Base-by-base conservation (phyloP, 1,140 invertebrate species). In the Rhyacophila brunnea region DNA sequence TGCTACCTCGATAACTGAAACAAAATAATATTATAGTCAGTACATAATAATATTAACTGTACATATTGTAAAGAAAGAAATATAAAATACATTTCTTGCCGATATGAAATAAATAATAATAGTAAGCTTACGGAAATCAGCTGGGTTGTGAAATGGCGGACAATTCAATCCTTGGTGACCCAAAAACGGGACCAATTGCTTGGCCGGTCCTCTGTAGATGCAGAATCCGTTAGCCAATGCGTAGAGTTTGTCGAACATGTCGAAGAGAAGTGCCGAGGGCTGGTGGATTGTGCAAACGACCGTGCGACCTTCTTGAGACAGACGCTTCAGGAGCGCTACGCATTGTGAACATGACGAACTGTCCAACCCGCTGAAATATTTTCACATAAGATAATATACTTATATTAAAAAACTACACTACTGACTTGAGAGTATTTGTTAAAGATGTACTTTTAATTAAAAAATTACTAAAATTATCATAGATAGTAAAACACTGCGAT, bases 211-310 rank as follows among this genome's bases (percentile, higher is more conserved):
- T 65, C 89, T 84, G 70, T 96, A 98, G 56, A 98, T 87, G 66
- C 92, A 96, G 46, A 89, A 85, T 1, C 96, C 96, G 44, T 85
- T 83, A 0, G 92, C 85, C 3, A 98, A 77, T n/a, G 93, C 88
- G 71, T 97, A 97, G 0, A 98, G 77, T 67, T 92, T 86, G 72
- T 98, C 95, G 70, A 98, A 98, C 85, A 94, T 96, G 74, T 97
- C 93, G 69, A 98, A 96, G 6, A 97, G 81, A 66, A 95, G 81
- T 1, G 95, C 95, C 66, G 91, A 95, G 0, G 96, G 96, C 70
- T 98, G 96, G 76, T 99, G 96, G 66, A 99, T 97, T 1, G 95
- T 98, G 54, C 90, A 91, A 3, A 94, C 82, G 7, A 95, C 84
- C 0, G 90, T 93, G 44, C 90, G 78, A 0, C 92, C 91, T 46